A percentile compares a stretch with the other conserved stretches of the same genome.
phyloP scores from a whole-genome alignment of 2,113 vertebrate species.

The Peromyscus maniculatus region DNA sequence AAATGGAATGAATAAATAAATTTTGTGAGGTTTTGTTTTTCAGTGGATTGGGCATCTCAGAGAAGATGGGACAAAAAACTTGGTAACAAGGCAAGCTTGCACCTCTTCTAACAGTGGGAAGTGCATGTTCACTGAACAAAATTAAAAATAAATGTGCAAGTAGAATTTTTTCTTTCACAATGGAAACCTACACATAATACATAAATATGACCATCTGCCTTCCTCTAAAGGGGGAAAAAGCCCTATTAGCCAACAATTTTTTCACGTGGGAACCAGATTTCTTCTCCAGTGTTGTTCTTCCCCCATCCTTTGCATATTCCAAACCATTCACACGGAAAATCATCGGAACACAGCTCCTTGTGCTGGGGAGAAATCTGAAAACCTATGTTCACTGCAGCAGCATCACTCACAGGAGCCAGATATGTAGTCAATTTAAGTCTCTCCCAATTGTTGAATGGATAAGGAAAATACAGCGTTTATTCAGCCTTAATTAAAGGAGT shows the following conservation, averaged over 20 bases:
- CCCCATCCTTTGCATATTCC: neutral
- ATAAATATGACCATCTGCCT: constrained; percentile 21
- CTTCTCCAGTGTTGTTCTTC: neutral
- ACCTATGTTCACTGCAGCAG: neutral
- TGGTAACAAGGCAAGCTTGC: neutral
- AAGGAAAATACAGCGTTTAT: neutral
- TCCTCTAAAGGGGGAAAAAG: neutral
- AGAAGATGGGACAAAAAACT: neutral
- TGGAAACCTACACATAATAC: neutral
- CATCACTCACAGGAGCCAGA: neutral
- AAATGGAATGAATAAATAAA: neutral
- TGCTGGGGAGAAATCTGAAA: neutral
- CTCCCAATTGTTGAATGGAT: neutral
- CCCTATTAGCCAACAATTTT: constrained; percentile 12
- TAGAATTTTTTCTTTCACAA: neutral
- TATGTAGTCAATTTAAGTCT: neutral
- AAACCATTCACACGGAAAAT: neutral
- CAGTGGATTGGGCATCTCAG: neutral
- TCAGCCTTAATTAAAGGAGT: neutral
- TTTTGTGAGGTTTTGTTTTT: neutral
- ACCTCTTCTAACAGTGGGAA: neutral
- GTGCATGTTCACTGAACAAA: neutral
- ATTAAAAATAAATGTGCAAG: constrained; percentile 44
- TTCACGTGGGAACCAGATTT: constrained; percentile 10
- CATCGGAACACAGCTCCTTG: neutral